These are phyloP conservation scores for Watsonalla binaria DNA, from an alignment of 2,888 invertebrate species.

Conservation along the genomic window DNA sequence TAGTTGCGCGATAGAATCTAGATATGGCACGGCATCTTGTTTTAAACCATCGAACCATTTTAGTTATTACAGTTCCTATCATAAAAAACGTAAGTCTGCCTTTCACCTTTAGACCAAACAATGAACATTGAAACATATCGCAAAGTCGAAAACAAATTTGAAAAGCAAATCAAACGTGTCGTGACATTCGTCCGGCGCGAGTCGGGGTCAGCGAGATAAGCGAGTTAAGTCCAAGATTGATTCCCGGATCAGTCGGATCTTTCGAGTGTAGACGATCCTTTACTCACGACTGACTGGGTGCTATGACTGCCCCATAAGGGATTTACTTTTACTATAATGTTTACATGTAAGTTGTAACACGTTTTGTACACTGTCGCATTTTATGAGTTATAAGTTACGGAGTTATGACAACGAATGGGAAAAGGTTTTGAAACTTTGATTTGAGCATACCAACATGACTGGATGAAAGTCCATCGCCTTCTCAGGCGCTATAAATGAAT, in stretches of 20 bases:
- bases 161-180: conserved; percentile 57
- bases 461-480: too few species aligned
- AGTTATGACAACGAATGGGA: too few species aligned
- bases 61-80: too few species aligned
- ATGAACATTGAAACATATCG: neutral
- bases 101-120: neutral
- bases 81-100: too few species aligned
- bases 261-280: conserved; percentile 66
- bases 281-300: conserved; percentile 63
- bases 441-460: too few species aligned
- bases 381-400: neutral
- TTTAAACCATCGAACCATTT: too few species aligned
- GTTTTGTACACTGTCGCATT: neutral
- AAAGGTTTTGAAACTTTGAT: too few species aligned
- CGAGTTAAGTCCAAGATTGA: conserved; percentile 69
- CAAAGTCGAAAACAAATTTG: conserved; percentile 31
- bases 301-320: conserved; percentile 54
- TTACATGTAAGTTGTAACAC: neutral
- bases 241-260: conserved; percentile 68
- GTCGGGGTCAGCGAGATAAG: conserved; percentile 72
- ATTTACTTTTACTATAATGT: conserved; percentile 37
- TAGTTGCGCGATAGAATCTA: too few species aligned
- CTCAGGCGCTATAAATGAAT: too few species aligned
- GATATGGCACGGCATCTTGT: too few species aligned
- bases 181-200: conserved; percentile 53